phyloP scores from a whole-genome alignment of 2,888 invertebrate species.

The Callimorpha dominula region DNA sequence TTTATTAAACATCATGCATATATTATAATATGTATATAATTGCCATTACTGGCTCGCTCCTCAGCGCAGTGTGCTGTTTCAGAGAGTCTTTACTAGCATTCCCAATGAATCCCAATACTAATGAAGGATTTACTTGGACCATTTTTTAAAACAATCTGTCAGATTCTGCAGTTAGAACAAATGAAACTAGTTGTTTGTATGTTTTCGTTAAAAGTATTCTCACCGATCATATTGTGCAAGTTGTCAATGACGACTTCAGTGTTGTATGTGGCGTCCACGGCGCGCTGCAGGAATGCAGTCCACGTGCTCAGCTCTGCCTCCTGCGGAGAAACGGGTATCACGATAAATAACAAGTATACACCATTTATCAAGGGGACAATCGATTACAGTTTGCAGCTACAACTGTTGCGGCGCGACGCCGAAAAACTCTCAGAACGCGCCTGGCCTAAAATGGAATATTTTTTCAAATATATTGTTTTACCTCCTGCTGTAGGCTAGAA shows the following conservation, averaged over 20 bases:
- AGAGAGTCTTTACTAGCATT: neutral
- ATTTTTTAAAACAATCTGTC: neutral
- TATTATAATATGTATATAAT: neutral
- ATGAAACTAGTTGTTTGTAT: neutral
- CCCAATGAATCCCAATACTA: neutral
- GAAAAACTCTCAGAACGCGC: too few species aligned
- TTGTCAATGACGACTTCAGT: constrained; percentile 82
- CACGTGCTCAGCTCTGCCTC: constrained; percentile 81
- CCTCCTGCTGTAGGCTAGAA: neutral
- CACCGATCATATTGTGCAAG: constrained; percentile 83
- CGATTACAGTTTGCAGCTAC: too few species aligned
- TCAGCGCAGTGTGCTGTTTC: neutral
- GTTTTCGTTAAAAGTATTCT: constrained; percentile 31
- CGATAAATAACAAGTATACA: neutral
- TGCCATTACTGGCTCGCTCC: neutral
- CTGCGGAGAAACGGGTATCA: constrained; percentile 55
- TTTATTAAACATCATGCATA: too few species aligned
- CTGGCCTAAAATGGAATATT: too few species aligned
- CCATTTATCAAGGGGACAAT: too few species aligned
- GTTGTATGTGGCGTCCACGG: constrained; percentile 79
- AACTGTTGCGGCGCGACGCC: too few species aligned
- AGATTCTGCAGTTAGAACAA: neutral
- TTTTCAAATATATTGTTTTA: neutral
- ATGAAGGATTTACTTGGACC: neutral
- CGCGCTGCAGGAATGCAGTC: constrained; percentile 82